These are phyloP conservation scores for Cherax destructor DNA, from an alignment of 1,140 invertebrate species.

Conservation along the genomic window DNA sequence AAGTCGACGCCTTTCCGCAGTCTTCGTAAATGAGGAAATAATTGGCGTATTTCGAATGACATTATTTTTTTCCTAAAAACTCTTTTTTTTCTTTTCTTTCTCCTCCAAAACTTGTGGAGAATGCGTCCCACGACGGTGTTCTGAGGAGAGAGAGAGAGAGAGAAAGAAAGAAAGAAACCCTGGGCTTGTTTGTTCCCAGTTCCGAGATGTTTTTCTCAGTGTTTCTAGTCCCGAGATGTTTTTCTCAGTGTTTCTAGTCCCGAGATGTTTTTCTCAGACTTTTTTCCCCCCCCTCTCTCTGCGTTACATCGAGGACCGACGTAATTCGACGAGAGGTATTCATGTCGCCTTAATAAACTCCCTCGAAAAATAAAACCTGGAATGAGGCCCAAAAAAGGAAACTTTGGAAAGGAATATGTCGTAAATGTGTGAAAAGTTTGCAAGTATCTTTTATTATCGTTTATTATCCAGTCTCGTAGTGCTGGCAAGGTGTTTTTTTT, in stretches of 20 bases:
- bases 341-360: conserved; percentile 27
- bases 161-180: too few relatives aligned
- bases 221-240: background rate
- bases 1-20: conserved; percentile 7
- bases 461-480: background rate
- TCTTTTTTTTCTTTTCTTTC: too few relatives aligned
- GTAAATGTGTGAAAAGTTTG: background rate
- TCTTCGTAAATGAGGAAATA: conserved; percentile 9
- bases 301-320: background rate
- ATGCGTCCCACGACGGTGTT: background rate
- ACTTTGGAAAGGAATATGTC: conserved; percentile 8
- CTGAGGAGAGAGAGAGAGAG: background rate
- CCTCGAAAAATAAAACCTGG: background rate
- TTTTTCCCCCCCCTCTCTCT: background rate
- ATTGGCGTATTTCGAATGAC: conserved; percentile 11
- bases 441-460: background rate
- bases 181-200: background rate
- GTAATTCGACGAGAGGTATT: conserved; percentile 8
- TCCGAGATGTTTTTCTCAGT: background rate
- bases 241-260: background rate
- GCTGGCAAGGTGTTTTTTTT: background rate
- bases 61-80: background rate
- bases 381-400: background rate
- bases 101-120: background rate
- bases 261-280: too few relatives aligned